Percentiles rank a stretch among this genome's conserved stretches.
Evolutionary conservation across 2,888 invertebrate species (phyloP).

Genomic region (Troides aeacus): DNA sequence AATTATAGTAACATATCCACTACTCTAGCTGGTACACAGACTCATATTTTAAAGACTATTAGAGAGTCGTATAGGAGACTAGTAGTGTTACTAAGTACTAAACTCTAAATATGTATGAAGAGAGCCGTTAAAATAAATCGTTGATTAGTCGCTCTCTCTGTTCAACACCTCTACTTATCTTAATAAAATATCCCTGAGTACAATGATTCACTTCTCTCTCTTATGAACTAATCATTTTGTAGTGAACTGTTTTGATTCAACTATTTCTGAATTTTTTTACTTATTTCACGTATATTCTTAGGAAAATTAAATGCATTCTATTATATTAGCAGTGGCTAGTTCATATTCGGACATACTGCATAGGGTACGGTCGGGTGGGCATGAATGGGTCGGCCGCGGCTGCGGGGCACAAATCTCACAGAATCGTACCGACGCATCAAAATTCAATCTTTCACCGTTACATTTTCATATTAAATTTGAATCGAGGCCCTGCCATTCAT

Average conservation of each 20-base stretch:
- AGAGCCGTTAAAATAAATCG: no score
- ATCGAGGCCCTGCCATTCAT: conserved; percentile 44
- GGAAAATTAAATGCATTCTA: conserved; percentile 22
- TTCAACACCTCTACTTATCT: no score
- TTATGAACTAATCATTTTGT: no score
- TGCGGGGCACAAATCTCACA: conserved; percentile 37
- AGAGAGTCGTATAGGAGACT: no score
- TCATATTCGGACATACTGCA: conserved; percentile 30
- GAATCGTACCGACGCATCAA: conserved; percentile 54
- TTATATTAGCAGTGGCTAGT: conserved; percentile 27
- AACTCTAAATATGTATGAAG: no score
- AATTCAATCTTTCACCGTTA: conserved; percentile 66
- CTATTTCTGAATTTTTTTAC: neutral
- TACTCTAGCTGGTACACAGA: no score
- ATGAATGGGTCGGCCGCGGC: conserved; percentile 51
- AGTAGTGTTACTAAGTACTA: no score
- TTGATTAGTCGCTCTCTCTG: no score
- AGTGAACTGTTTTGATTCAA: neutral
- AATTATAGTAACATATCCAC: no score
- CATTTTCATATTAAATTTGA: conserved; percentile 68
- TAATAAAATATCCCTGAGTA: no score
- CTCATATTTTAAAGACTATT: no score
- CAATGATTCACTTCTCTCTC: no score
- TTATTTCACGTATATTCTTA: neutral
- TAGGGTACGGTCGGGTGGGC: conserved; percentile 50